Conservation (phyloP, 2,113 vertebrate species). For the Alces alces region DNA sequence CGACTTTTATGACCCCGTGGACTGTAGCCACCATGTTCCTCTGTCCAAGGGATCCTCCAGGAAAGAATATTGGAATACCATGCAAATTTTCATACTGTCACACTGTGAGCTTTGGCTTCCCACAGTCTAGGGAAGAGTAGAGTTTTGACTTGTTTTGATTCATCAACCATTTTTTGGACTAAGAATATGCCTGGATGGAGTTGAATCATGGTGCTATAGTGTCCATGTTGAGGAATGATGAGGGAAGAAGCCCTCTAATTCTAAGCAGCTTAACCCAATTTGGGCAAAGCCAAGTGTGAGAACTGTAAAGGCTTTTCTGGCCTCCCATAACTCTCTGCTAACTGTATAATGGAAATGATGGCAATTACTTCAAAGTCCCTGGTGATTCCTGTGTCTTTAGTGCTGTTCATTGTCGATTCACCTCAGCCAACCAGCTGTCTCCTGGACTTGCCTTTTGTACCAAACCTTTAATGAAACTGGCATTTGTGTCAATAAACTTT, state of each 20-base stretch:
- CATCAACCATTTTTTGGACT: background rate
- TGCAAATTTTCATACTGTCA: background rate
- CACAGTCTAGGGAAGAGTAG: background rate
- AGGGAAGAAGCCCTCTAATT: background rate
- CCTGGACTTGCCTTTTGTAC: constrained; percentile 47
- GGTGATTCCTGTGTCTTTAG: constrained; percentile 34
- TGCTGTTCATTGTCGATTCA: constrained; percentile 45
- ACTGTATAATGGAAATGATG: constrained; percentile 61
- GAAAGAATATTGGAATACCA: background rate
- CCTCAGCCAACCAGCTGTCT: constrained; percentile 66
- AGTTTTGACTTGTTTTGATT: background rate
- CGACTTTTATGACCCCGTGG: rapidly evolving
- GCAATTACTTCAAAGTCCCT: constrained; percentile 52
- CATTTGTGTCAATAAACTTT: constrained; percentile 76
- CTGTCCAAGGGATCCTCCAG: background rate
- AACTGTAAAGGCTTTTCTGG: constrained; percentile 14
- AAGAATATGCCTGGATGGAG: background rate
- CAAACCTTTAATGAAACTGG: constrained; percentile 69
- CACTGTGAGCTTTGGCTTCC: background rate
- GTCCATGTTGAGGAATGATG: background rate
- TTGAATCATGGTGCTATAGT: background rate
- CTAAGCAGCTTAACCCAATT: background rate
- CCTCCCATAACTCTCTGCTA: constrained; percentile 50
- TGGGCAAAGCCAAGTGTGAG: background rate
- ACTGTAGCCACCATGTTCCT: background rate